Percentiles rank a stretch among this genome's conserved stretches.
phyloP scores from a whole-genome alignment of 2,888 invertebrate species.

The Phymatocera aterrima region DNA sequence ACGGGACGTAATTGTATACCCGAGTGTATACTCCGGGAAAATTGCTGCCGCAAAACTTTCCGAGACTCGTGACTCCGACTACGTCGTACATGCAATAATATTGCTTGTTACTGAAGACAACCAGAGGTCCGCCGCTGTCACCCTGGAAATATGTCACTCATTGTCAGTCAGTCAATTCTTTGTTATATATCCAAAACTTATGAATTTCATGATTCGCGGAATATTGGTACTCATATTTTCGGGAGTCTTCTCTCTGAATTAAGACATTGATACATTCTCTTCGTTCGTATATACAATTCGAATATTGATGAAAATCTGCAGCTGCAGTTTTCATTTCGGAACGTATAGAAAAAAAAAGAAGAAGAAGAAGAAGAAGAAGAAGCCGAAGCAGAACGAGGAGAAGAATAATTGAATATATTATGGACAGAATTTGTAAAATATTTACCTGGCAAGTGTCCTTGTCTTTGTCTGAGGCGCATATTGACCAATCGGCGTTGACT shows the following conservation, averaged over 20 bases:
- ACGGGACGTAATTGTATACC: slow-evolving; percentile 77
- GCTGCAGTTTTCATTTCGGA: too few relatives aligned
- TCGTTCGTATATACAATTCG: too few relatives aligned
- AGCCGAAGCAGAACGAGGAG: too few relatives aligned
- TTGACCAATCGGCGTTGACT: slow-evolving; percentile 74
- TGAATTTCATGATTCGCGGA: neutral
- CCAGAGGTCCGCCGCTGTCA: slow-evolving; percentile 82
- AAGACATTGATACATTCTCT: too few relatives aligned
- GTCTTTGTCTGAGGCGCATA: slow-evolving; percentile 78
- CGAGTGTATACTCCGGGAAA: slow-evolving; percentile 80
- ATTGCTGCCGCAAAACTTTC: slow-evolving; percentile 72
- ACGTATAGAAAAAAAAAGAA: too few relatives aligned
- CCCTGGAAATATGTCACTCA: too few relatives aligned
- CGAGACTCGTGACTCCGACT: slow-evolving; percentile 77
- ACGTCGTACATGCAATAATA: slow-evolving; percentile 76
- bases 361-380: too few relatives aligned
- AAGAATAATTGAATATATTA: too few relatives aligned
- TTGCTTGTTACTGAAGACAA: slow-evolving; percentile 67
- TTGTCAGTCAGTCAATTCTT: neutral
- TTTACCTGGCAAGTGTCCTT: slow-evolving; percentile 78
- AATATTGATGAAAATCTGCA: too few relatives aligned
- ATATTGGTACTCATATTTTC: neutral
- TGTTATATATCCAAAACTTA: neutral
- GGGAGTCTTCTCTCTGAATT: too few relatives aligned
- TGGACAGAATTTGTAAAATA: too few relatives aligned